These are phyloP conservation scores for Aleiodes testaceus DNA, from an alignment of 2,888 invertebrate species.

Conservation along the genomic window DNA sequence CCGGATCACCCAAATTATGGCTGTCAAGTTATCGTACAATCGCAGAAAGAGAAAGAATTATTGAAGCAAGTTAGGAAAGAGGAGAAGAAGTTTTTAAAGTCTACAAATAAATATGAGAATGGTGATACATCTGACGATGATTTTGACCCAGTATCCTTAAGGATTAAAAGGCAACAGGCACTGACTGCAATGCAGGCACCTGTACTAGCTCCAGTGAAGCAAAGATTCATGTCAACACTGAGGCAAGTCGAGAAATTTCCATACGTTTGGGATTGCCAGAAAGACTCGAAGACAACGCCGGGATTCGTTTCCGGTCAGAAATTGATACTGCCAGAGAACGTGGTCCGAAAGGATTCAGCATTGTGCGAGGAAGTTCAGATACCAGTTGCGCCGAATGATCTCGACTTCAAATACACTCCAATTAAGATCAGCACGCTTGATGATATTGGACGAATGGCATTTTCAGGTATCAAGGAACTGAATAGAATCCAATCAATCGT, in stretches of 20 bases:
- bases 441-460: slow-evolving; percentile 90
- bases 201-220: slow-evolving; percentile 71
- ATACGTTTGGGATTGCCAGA: slow-evolving; percentile 89
- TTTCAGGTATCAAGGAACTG: slow-evolving; percentile 87
- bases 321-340: slow-evolving; percentile 86
- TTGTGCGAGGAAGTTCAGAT: slow-evolving; percentile 91
- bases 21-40: slow-evolving; percentile 88
- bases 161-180: slow-evolving; percentile 74
- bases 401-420: slow-evolving; percentile 79
- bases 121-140: slow-evolving; percentile 72
- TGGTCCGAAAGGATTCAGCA: slow-evolving; percentile 81
- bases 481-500: slow-evolving; percentile 98
- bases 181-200: slow-evolving; percentile 74
- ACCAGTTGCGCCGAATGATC: slow-evolving; percentile 80
- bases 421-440: slow-evolving; percentile 80
- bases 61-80: slow-evolving; percentile 87
- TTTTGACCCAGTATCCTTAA: slow-evolving; percentile 75
- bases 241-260: slow-evolving; percentile 80
- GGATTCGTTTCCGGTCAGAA: slow-evolving; percentile 87
- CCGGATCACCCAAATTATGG: slow-evolving; percentile 79
- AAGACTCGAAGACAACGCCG: slow-evolving; percentile 80
- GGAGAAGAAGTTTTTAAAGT: slow-evolving; percentile 82
- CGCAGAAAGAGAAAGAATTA: slow-evolving; percentile 86
- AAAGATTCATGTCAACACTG: slow-evolving; percentile 61
- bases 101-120: slow-evolving; percentile 71